A percentile compares a stretch with the other conserved stretches of the same genome.
These are phyloP conservation scores for Nemotelus nigrinus DNA, from an alignment of 2,888 invertebrate species.

Conservation along the genomic window DNA sequence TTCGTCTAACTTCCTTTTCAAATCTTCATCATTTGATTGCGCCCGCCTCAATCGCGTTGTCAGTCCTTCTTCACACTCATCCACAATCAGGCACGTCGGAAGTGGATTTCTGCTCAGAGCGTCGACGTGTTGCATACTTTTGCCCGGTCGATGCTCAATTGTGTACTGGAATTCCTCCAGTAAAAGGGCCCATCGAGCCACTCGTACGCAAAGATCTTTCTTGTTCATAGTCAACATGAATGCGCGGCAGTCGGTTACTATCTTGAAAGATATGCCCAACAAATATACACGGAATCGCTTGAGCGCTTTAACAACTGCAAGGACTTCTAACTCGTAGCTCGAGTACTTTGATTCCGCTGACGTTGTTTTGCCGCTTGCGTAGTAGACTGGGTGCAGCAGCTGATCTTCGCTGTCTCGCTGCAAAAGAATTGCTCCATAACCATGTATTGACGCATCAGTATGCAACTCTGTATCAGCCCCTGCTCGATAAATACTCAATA, in stretches of 20 bases:
- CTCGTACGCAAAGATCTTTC: background rate
- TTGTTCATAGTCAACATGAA: background rate
- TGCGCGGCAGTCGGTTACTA: slow-evolving; percentile 47
- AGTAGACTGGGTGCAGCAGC: slow-evolving; percentile 57
- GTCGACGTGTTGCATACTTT: background rate
- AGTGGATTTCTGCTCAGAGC: slow-evolving; percentile 48
- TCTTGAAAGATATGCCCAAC: slow-evolving; percentile 51
- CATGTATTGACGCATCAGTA: slow-evolving; percentile 54
- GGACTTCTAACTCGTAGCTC: slow-evolving; percentile 59
- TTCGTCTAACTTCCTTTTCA: background rate
- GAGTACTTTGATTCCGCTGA: slow-evolving; percentile 55
- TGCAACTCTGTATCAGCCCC: slow-evolving; percentile 49
- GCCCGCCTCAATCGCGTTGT: background rate
- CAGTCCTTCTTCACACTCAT: background rate
- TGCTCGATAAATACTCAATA: background rate
- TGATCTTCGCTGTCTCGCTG: slow-evolving; percentile 52
- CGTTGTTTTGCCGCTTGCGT: slow-evolving; percentile 56
- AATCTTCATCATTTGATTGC: background rate
- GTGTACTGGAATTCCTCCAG: background rate
- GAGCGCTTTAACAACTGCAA: slow-evolving; percentile 57
- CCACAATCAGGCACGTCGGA: background rate
- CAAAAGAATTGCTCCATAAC: slow-evolving; percentile 55
- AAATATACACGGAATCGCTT: slow-evolving; percentile 59
- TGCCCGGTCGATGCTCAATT: background rate
- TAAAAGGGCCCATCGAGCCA: background rate